Evolutionary conservation across 2,888 invertebrate genomes (phyloP).

Genomic region (Euplexia lucipara): DNA sequence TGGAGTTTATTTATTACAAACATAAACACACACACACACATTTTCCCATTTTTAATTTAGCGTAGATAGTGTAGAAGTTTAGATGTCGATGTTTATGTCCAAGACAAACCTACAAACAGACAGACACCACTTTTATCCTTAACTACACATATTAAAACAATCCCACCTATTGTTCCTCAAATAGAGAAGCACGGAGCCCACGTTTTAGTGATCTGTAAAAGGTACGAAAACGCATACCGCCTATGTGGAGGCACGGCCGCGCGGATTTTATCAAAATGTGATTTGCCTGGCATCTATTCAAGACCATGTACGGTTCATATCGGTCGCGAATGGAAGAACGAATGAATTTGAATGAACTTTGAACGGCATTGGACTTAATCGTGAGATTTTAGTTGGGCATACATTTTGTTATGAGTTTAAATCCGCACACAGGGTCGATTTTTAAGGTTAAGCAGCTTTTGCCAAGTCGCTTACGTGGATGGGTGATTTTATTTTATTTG

Average conservation of each 20-base stretch:
- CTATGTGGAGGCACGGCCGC: slow-evolving; percentile 30
- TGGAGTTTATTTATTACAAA: no score
- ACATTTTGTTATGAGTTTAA: no score
- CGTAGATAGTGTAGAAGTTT: no score
- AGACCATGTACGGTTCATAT: slow-evolving; percentile 32
- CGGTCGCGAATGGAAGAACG: slow-evolving; percentile 35
- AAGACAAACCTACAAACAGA: no score
- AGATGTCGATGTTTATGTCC: no score
- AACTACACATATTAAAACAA: slow-evolving; percentile 33
- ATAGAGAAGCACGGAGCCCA: slow-evolving; percentile 2
- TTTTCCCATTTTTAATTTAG: no score
- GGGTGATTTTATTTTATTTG: no score
- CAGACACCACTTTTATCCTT: neutral
- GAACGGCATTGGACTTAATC: slow-evolving; percentile 19
- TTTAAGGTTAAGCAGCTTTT: no score
- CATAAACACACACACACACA: no score
- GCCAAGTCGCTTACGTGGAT: no score
- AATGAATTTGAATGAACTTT: slow-evolving; percentile 38
- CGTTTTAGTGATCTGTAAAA: slow-evolving; percentile 30
- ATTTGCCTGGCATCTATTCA: slow-evolving; percentile 41
- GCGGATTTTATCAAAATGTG: slow-evolving; percentile 42
- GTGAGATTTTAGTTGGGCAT: neutral
- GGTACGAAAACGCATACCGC: slow-evolving; percentile 8
- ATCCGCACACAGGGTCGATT: no score
- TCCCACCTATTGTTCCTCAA: slow-evolving; percentile 22